A percentile compares a stretch with the other conserved stretches of the same genome.
phyloP scores from a whole-genome alignment of 2,113 vertebrate species.

The Apteryx owenii region DNA sequence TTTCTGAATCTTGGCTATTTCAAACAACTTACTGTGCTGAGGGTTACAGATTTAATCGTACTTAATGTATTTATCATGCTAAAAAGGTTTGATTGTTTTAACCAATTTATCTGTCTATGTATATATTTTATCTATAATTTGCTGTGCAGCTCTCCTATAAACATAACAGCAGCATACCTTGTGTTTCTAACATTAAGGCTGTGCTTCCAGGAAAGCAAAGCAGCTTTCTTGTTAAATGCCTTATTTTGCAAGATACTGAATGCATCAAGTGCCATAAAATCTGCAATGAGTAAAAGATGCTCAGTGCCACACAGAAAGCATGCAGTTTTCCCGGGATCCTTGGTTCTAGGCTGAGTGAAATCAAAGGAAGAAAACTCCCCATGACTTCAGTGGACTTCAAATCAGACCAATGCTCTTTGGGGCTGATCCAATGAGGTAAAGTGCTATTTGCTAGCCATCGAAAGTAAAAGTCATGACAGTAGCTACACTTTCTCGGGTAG shows the following conservation, averaged over 20 bases:
- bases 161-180: not conserved
- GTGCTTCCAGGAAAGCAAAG: slow-evolving; percentile 19
- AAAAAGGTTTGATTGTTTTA: not conserved
- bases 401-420: not conserved
- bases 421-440: not conserved
- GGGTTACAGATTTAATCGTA: not conserved
- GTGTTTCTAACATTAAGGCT: not conserved
- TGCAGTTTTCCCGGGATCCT: not conserved
- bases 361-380: not conserved
- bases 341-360: not conserved
- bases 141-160: not conserved
- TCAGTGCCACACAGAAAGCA: not conserved
- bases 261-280: not conserved
- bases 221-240: not conserved
- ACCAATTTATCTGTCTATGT: not conserved
- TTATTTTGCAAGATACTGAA: not conserved
- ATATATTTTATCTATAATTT: not conserved
- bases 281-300: not conserved
- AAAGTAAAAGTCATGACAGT: not conserved
- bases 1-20: not conserved
- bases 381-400: not conserved
- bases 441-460: not conserved
- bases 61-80: not conserved
- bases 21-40: not conserved
- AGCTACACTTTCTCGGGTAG: not conserved